These are phyloP conservation scores for Spilarctia lutea DNA, from an alignment of 2,888 invertebrate species.

Conservation along the genomic window DNA sequence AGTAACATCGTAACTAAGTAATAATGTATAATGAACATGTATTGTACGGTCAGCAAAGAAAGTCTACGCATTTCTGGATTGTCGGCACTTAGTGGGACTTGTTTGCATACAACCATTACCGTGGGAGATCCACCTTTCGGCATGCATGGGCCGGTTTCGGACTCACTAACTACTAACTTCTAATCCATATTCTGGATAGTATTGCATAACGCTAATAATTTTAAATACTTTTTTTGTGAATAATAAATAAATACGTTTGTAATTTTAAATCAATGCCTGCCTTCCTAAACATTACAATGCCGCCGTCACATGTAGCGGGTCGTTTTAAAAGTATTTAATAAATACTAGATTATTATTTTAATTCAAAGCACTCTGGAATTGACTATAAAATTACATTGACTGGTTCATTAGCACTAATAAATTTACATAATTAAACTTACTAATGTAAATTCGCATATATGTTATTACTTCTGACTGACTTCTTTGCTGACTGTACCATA, in stretches of 20 bases:
- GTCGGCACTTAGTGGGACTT: no score
- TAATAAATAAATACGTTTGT: no score
- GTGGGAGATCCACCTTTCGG: no score
- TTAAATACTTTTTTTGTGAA: no score
- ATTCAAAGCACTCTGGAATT: neutral
- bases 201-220: no score
- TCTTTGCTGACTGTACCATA: neutral
- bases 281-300: neutral
- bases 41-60: neutral
- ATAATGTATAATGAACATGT: conserved; percentile 6
- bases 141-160: no score
- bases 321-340: neutral
- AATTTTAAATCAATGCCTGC: no score
- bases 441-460: neutral
- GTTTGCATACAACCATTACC: no score
- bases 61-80: neutral
- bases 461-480: neutral
- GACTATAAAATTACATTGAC: neutral
- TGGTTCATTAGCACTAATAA: neutral
- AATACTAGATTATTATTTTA: neutral
- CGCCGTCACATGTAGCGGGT: neutral
- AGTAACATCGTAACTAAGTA: conserved; percentile 9
- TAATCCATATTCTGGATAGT: no score
- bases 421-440: neutral
- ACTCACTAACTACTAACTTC: no score